A percentile compares a stretch with the other conserved stretches of the same genome.
Conservation (phyloP, 2,888 invertebrate genomes). For the Mimachlamys varia region DNA sequence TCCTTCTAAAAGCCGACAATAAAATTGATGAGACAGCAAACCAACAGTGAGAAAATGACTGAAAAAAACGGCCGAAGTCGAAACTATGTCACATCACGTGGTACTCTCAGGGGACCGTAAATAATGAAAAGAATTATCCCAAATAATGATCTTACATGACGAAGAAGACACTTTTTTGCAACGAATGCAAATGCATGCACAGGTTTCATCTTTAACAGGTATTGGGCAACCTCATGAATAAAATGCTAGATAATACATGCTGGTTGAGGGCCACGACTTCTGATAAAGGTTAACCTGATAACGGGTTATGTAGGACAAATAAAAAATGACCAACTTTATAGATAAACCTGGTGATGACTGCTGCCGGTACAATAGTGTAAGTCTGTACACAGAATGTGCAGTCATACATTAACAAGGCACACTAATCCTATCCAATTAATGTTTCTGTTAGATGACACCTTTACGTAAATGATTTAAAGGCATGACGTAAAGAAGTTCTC, state of each 20-base stretch:
- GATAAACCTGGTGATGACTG: not conserved
- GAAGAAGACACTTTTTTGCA: too few species aligned
- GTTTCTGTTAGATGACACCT: not conserved
- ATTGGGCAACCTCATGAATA: not conserved
- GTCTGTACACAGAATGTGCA: not conserved
- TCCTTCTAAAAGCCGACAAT: too few species aligned
- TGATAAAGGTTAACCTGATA: not conserved
- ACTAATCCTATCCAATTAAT: not conserved
- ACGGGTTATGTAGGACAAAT: not conserved
- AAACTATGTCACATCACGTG: too few species aligned
- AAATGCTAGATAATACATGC: not conserved
- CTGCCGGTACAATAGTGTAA: not conserved
- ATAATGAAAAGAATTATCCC: too few species aligned
- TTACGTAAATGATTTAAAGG: not conserved
- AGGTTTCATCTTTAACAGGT: not conserved
- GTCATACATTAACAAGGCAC: not conserved
- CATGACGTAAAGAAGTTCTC: not conserved
- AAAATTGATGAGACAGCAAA: too few species aligned
- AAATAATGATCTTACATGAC: too few species aligned
- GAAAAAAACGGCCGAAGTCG: too few species aligned
- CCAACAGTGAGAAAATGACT: too few species aligned
- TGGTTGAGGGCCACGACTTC: not conserved
- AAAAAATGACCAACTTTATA: constrained; percentile 23
- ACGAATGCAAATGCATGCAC: too few species aligned
- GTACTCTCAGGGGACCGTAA: too few species aligned